Percentiles rank a stretch among this genome's conserved stretches.
These are phyloP conservation scores for Xyliphius kryptos DNA, from an alignment of 2,113 vertebrate genomes.

Conservation along the genomic window DNA sequence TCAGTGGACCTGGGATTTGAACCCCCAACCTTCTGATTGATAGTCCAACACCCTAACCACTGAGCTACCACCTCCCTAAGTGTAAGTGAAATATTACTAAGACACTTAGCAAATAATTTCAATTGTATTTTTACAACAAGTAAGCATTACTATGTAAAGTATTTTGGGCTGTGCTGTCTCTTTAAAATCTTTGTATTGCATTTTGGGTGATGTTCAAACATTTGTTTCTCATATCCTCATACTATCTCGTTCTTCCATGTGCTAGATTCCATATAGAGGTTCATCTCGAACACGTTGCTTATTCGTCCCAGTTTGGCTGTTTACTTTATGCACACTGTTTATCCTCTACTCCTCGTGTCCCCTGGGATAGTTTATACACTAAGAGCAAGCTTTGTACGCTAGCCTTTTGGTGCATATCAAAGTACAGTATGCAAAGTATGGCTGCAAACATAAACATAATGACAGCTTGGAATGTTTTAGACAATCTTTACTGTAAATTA, in stretches of 20 bases:
- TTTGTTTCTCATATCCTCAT: constrained; percentile 45
- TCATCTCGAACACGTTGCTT: not conserved
- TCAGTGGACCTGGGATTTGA: no score
- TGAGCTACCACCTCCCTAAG: no score
- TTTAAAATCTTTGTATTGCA: constrained; percentile 19
- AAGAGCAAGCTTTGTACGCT: not conserved
- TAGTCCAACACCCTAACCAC: no score
- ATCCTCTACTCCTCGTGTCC: not conserved
- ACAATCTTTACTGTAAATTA: not conserved
- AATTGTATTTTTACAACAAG: not conserved
- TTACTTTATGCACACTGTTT: constrained; percentile 6
- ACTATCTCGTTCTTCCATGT: constrained; percentile 20
- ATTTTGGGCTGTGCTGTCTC: constrained; percentile 16
- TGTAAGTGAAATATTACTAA: no score
- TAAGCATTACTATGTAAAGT: not conserved
- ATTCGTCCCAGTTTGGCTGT: not conserved
- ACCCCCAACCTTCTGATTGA: no score
- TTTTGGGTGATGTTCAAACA: constrained; percentile 30
- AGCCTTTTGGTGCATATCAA: not conserved
- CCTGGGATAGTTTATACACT: constrained; percentile 1
- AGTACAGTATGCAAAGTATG: not conserved
- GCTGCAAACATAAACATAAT: not conserved
- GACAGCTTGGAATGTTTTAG: not conserved
- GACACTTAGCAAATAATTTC: not conserved
- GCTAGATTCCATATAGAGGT: constrained; percentile 1